Conservation (phyloP, 64 coral and sea anemone species). For the Hydrozoanthus tunicans region DNA sequence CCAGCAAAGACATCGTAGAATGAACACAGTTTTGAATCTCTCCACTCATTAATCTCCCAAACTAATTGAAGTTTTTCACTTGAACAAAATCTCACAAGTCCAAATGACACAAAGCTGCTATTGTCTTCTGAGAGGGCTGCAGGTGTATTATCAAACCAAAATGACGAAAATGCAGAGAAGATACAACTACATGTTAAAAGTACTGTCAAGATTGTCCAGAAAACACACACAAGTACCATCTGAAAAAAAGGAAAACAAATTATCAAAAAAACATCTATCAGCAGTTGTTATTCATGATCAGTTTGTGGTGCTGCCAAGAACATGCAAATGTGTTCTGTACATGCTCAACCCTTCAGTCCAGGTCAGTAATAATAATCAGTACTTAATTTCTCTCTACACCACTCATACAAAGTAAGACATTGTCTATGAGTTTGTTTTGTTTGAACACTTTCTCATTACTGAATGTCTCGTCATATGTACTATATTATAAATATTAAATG, state of each 20-base stretch:
- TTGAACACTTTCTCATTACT: too few species aligned
- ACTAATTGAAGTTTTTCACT: constrained; percentile 66
- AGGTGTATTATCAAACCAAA: constrained; percentile 79
- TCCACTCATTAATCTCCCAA: constrained; percentile 77
- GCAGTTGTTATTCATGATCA: too few species aligned
- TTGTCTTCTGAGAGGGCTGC: constrained; percentile 62
- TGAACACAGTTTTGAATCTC: constrained; percentile 64
- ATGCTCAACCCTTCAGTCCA: too few species aligned
- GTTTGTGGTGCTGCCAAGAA: too few species aligned
- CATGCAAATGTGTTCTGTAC: too few species aligned
- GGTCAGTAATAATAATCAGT: too few species aligned
- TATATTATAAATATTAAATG: too few species aligned
- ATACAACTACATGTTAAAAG: constrained; percentile 58
- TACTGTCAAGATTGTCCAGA: constrained; percentile 75
- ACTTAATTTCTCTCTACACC: too few species aligned
- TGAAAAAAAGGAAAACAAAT: constrained; percentile 23
- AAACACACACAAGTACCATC: constrained; percentile 64
- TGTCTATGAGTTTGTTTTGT: too few species aligned
- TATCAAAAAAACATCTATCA: not conserved
- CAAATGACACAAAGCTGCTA: constrained; percentile 81
- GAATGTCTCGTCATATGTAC: too few species aligned
- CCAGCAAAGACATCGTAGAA: constrained; percentile 78
- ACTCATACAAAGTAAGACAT: too few species aligned
- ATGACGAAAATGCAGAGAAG: constrained; percentile 78
- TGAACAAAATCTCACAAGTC: constrained; percentile 75